Percentiles rank a stretch among this genome's conserved stretches.
Conservation (phyloP, 2,888 invertebrate genomes). For the Zygaena filipendulae region DNA sequence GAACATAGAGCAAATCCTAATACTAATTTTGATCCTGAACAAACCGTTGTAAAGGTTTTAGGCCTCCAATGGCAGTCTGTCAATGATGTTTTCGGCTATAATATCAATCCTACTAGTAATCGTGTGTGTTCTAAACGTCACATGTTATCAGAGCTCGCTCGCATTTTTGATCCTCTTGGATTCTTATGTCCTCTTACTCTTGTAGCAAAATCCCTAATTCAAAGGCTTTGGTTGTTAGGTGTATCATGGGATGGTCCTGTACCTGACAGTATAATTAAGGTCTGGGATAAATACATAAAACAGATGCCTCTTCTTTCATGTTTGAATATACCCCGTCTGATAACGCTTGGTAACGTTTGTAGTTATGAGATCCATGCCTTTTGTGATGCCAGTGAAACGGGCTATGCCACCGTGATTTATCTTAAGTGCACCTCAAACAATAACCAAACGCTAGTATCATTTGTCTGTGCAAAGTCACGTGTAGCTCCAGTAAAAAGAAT, state of each 20-base stretch:
- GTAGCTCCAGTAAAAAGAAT: constrained; percentile 3
- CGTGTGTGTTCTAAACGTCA: constrained; percentile 1
- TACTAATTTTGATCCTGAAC: no score
- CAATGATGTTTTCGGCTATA: constrained; percentile 3
- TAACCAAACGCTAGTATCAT: neutral
- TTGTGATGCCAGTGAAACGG: neutral
- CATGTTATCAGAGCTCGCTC: constrained; percentile 2
- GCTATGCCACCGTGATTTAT: constrained; percentile 1
- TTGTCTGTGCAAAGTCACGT: neutral
- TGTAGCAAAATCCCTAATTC: neutral
- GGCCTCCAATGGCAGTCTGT: constrained; percentile 4
- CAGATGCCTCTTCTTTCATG: no score
- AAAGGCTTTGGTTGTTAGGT: constrained; percentile 2
- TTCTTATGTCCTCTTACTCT: constrained; percentile 1
- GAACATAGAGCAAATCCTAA: no score
- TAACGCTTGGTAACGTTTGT: no score
- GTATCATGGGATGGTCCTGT: constrained; percentile 2
- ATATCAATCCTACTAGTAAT: neutral
- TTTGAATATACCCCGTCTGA: no score
- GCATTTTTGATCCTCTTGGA: constrained; percentile 5
- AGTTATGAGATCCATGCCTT: constrained; percentile 1
- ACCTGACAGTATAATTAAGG: neutral
- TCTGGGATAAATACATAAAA: neutral
- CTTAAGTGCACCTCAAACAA: neutral
- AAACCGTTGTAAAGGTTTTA: constrained; percentile 3